phyloP scores from a whole-genome alignment of 2,888 invertebrate species.

The Arctia plantaginis region DNA sequence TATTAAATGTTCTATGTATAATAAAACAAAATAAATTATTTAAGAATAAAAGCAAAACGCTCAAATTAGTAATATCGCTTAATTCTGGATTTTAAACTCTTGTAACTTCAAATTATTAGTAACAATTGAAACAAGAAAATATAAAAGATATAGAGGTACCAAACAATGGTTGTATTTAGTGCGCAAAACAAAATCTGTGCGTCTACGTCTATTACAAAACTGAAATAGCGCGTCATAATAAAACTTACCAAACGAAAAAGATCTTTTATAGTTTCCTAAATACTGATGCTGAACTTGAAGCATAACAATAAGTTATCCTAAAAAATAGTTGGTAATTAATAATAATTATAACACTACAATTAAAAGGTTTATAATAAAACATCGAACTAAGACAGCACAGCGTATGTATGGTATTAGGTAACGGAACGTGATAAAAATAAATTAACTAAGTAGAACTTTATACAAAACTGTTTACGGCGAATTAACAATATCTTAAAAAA shows the following conservation, averaged over 20 bases:
- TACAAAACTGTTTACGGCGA: conserved; percentile 34
- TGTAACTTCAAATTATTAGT: conserved; percentile 77
- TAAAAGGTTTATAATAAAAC: conserved; percentile 29
- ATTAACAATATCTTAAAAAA: conserved; percentile 46
- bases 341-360: conserved; percentile 27
- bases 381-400: conserved; percentile 28
- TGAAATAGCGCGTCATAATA: not conserved
- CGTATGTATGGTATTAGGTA: conserved; percentile 45
- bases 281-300: conserved; percentile 20
- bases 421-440: conserved; percentile 39
- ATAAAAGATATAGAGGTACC: conserved; percentile 55
- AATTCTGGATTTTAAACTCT: conserved; percentile 82
- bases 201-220: conserved; percentile 13
- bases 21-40: conserved; percentile 79
- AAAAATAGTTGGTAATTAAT: conserved; percentile 28
- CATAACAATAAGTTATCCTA: conserved; percentile 28
- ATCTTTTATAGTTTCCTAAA: conserved; percentile 14
- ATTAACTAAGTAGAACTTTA: conserved; percentile 48
- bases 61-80: conserved; percentile 82
- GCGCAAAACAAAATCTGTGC: conserved; percentile 28
- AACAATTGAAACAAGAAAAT: conserved; percentile 71
- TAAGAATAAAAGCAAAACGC: conserved; percentile 63
- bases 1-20: conserved; percentile 42
- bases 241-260: conserved; percentile 4
- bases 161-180: conserved; percentile 38